Percentiles rank a stretch among this genome's conserved stretches.
Conservation (phyloP, 2,888 invertebrate genomes). For the Drosophila greeni region DNA sequence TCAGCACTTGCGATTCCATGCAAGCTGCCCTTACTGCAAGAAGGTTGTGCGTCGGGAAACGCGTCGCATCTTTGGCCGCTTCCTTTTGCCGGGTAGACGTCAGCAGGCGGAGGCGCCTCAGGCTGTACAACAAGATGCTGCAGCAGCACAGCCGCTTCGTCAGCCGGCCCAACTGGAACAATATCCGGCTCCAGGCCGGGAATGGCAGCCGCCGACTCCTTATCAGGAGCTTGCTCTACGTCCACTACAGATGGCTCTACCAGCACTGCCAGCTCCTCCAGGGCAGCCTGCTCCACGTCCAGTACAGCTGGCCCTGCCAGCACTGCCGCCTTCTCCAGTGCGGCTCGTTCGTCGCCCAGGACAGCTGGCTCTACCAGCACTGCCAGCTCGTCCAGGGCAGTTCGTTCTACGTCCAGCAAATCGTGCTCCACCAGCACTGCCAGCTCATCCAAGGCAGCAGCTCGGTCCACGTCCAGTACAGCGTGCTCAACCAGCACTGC, state of each 20-base stretch:
- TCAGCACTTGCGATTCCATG: rapidly evolving
- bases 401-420: not conserved
- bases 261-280: no score
- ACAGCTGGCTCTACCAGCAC: no score
- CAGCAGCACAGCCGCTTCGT: not conserved
- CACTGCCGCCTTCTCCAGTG: no score
- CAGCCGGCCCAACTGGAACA: not conserved
- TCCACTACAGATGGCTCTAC: not conserved
- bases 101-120: not conserved
- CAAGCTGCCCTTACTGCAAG: not conserved
- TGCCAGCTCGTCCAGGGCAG: no score
- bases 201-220: not conserved
- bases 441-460: no score
- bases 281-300: no score
- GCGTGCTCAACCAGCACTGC: not conserved
- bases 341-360: no score
- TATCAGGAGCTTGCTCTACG: not conserved
- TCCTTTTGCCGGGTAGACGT: not conserved
- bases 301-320: no score
- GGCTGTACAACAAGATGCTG: not conserved
- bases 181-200: no score
- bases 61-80: not conserved
- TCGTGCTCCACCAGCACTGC: not conserved
- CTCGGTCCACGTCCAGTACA: not conserved
- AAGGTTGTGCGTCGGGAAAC: rapidly evolving